Conservation (phyloP, 2,113 vertebrate species). For the Pseudopipra pipra region DNA sequence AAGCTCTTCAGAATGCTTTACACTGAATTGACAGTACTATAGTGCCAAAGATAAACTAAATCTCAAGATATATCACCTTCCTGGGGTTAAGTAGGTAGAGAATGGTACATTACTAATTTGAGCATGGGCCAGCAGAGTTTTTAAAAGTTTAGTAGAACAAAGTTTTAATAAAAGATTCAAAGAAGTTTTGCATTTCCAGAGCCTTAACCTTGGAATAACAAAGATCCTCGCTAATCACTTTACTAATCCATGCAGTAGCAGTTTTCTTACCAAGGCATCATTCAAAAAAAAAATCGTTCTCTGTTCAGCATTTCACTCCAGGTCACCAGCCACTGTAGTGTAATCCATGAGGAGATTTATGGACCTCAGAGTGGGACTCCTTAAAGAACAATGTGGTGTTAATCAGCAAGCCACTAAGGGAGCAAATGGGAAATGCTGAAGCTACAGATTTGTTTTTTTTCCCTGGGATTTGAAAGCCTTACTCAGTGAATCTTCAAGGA, state of each 20-base stretch:
- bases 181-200: background rate
- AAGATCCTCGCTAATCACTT: background rate
- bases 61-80: background rate
- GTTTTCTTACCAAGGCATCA: background rate
- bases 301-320: conserved; percentile 2
- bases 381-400: background rate
- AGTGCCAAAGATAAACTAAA: background rate
- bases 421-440: conserved; percentile 31
- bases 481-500: background rate
- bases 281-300: background rate
- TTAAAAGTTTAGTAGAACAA: background rate
- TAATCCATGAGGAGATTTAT: conserved; percentile 15
- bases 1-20: background rate
- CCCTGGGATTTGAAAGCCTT: background rate
- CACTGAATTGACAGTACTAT: background rate
- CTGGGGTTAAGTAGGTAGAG: background rate
- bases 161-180: background rate
- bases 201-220: background rate
- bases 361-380: background rate
- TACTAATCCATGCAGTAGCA: background rate
- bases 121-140: background rate
- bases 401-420: background rate
- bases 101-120: background rate
- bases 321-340: background rate
- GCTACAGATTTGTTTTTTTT: background rate